Evolutionary conservation across 2,888 invertebrate species (phyloP), one percentile per base, ranked within the genome.

Genomic region (Mesoligia furuncula): DNA sequence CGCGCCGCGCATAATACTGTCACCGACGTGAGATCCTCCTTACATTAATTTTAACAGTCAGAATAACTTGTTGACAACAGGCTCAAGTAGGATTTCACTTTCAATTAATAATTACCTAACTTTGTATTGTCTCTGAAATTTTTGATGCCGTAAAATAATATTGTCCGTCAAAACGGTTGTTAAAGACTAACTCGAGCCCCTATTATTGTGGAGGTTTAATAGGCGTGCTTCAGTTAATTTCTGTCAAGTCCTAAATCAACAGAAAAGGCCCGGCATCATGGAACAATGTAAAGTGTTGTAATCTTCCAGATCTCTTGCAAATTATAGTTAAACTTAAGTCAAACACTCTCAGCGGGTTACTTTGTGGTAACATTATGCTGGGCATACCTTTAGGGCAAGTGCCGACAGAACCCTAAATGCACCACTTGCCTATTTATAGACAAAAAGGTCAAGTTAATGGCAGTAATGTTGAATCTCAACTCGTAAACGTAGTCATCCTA

Each of bases 201-300:
- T 86, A 73, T 88, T 89, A 88, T 90, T 90, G 77, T 85, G 80
- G 78, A 81, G 85, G 87, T 90, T 88, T 91, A 92, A 92, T 92
- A 91, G 89, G 89, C 88, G 86, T 90, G 83, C 90, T 92, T 90
- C 84, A 89, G 90, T 92, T 93, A 93, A 95, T 94, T 93, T 93
- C 91, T 92, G 91, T 91, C 91, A 92, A 92, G 93, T 94, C 96
- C 96, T 96, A 96, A 95, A 93, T 93, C 94, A 95, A 96, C 96
- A 95, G 84, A 85, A 89, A 89, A 90, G 90, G 90, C 90, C 92
- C 91, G 90, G 91, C 90, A 90, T 93, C 90, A 91, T 90, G 90
- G 91, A 91, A 90, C 92, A 90, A 87, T 91, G 90, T 90, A 91
- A 92, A 93, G 94, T 94, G 94, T 93, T 91, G 93, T 96, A 95